These are phyloP conservation scores for Drosophila ironensis DNA, from an alignment of 1,140 invertebrate species.

Conservation along the genomic window DNA sequence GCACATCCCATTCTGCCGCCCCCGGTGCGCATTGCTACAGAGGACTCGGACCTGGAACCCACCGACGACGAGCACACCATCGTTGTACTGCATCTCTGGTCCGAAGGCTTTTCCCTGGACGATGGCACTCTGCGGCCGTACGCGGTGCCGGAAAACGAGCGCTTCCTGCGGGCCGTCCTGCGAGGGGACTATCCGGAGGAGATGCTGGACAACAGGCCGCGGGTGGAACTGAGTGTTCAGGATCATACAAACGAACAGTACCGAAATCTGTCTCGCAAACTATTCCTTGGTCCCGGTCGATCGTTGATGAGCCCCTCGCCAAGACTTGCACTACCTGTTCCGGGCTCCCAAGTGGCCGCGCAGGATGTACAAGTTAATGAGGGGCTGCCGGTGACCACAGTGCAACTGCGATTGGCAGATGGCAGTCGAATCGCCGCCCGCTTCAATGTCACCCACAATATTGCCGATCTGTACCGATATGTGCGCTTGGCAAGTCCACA, in stretches of 20 bases:
- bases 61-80: constrained; percentile 43
- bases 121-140: constrained; percentile 45
- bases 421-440: constrained; percentile 46
- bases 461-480: constrained; percentile 51
- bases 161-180: constrained; percentile 45
- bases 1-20: constrained; percentile 59
- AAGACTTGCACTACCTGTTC: background rate
- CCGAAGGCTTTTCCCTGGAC: constrained; percentile 60
- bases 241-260: constrained; percentile 57
- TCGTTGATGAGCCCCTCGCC: constrained; percentile 14
- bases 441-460: constrained; percentile 50
- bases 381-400: constrained; percentile 13
- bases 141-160: constrained; percentile 50
- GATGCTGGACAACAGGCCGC: constrained; percentile 29
- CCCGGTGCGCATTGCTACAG: background rate
- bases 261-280: constrained; percentile 45
- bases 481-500: constrained; percentile 45
- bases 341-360: background rate
- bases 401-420: constrained; percentile 53
- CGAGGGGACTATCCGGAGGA: constrained; percentile 56
- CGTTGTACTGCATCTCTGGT: constrained; percentile 58
- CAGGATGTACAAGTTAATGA: constrained; percentile 20
- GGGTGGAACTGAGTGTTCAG: constrained; percentile 47
- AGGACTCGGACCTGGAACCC: constrained; percentile 40
- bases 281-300: constrained; percentile 53